Evolutionary conservation across 1,140 invertebrate species (phyloP).

Genomic region (Eurosta solidaginis): DNA sequence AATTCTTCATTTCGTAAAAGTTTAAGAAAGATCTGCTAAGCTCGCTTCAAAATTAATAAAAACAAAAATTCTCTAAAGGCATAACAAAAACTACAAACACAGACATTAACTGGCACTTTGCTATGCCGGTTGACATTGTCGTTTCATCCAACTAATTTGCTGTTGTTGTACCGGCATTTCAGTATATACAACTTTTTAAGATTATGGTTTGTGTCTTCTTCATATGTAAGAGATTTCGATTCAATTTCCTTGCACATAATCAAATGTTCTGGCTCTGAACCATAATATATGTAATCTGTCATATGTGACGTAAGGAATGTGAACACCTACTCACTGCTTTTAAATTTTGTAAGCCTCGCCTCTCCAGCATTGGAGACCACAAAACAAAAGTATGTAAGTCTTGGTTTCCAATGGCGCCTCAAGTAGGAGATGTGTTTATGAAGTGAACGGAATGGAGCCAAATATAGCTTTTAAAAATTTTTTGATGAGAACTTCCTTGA

Average conservation of each 20-base stretch:
- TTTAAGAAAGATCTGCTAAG: background rate
- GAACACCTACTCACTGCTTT: too few species aligned
- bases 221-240: background rate
- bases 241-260: background rate
- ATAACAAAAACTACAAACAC: background rate
- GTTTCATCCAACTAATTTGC: background rate
- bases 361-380: too few species aligned
- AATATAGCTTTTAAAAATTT: too few species aligned
- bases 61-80: background rate
- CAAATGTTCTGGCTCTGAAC: background rate
- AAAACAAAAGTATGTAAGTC: background rate
- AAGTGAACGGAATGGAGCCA: too few species aligned
- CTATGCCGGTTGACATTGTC: background rate
- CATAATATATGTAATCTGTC: background rate
- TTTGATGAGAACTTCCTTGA: too few species aligned
- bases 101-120: background rate
- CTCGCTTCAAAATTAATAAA: too few species aligned
- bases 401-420: background rate
- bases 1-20: slow-evolving; percentile 7
- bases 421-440: too few species aligned
- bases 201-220: background rate
- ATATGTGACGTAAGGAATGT: too few species aligned
- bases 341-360: too few species aligned
- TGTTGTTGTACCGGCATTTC: background rate
- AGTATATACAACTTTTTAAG: background rate